Base-by-base conservation (phyloP, 1,140 invertebrate species). In the Kradibia gibbosae region DNA sequence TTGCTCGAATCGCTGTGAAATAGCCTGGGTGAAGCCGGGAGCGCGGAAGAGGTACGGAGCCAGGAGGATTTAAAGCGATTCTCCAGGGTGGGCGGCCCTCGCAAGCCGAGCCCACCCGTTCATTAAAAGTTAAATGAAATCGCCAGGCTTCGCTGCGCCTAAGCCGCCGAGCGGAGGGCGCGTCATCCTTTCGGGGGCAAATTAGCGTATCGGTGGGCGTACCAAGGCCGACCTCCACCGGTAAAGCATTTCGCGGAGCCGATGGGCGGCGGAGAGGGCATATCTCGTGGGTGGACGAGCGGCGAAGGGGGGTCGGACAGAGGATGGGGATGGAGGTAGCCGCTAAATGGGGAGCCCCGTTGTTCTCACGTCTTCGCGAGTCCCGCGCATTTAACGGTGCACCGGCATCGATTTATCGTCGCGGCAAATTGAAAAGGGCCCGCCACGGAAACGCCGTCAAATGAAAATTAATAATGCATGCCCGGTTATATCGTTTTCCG, bases 401-500 rank as follows among this genome's bases (percentile, higher is more conserved):
- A 36, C 28, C 55, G 34, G 13, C 57, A 39, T 57, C 73, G 60
- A 76, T 81, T 76, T 81, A 76, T 81, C 73, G 62, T 15, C 34
- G 17, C 39, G 42, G 60, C 62, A 70, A 81, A 81, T 76, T 76
- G 62, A 81, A 76, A 57, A 45, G 62, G 67, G 70, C 36, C 17
- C 36, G 42, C n/a, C 67, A 36, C 67, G 53, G 20, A 71, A 71
- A 55, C 17, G 25, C 71, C 1, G n/a, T 25, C 70, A 20, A 36
- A 76, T 53, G 73, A 36, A 39, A 57, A 80, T 80, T 73, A 80
- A 80, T 80, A 65, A 74, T 72, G 53, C 78, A 28, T 25, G 42
- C 34, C 28, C 3, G 57, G 28, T 28, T 11, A 22, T 13, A 39
- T 39, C 36, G 62, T 48, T 25, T 39, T 55, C 70, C 39, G 17